A percentile compares a stretch with the other conserved stretches of the same genome.
These are phyloP conservation scores for Brenthis daphne DNA, from an alignment of 2,888 invertebrate species.

Conservation along the genomic window DNA sequence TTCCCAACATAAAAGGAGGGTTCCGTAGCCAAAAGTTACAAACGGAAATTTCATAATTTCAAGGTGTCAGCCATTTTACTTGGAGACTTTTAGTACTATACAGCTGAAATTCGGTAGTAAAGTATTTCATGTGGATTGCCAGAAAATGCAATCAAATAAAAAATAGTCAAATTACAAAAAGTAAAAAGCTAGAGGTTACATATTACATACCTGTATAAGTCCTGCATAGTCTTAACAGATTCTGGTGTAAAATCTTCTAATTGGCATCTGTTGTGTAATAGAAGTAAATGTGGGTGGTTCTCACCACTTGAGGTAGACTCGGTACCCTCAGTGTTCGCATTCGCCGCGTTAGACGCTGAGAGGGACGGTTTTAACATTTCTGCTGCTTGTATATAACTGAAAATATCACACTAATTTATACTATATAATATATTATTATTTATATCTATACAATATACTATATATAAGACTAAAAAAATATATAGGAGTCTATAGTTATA, in stretches of 20 bases:
- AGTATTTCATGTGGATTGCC: not conserved
- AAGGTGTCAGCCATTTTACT: too few species aligned
- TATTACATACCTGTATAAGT: constrained; percentile 65
- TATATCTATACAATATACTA: too few species aligned
- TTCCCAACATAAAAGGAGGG: too few species aligned
- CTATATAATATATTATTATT: too few species aligned
- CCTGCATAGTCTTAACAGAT: constrained; percentile 83
- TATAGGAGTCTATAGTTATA: not conserved
- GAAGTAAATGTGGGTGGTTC: constrained; percentile 90
- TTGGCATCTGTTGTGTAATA: constrained; percentile 91
- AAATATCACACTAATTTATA: constrained; percentile 13
- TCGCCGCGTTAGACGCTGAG: constrained; percentile 70
- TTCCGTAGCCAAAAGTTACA: not conserved
- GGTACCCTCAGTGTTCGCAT: constrained; percentile 53
- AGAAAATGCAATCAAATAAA: too few species aligned
- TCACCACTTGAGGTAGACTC: constrained; percentile 82
- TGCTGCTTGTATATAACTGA: constrained; percentile 89
- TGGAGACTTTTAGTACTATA: too few species aligned
- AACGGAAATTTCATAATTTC: too few species aligned
- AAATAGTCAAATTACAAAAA: not conserved
- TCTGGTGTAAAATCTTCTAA: constrained; percentile 87
- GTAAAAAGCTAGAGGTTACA: not conserved
- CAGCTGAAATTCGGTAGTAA: not conserved
- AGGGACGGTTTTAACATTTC: constrained; percentile 93
- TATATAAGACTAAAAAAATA: not conserved